A percentile compares a stretch with the other conserved stretches of the same genome.
Evolutionary conservation across 2,797 vertebrate species (phyloP).

Genomic region (Phrynocephalus forsythii): DNA sequence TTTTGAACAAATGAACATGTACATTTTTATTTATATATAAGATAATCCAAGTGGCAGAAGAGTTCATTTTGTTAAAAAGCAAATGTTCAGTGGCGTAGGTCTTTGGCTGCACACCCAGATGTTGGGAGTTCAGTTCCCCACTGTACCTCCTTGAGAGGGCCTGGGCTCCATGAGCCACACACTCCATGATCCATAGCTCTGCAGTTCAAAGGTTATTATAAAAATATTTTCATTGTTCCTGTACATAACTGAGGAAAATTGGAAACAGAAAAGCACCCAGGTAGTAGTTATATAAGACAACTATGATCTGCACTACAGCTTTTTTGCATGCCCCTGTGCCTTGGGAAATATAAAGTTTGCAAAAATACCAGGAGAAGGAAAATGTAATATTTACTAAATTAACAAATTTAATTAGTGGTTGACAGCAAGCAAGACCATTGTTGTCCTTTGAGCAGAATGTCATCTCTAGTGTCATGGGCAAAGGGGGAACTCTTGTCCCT

Average conservation of each 20-base stretch:
- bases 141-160: no score
- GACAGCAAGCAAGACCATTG: constrained; percentile 2
- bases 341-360: background rate
- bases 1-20: no score
- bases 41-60: no score
- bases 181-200: no score
- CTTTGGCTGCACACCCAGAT: no score
- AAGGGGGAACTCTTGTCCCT: background rate
- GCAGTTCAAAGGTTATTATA: no score
- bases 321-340: background rate
- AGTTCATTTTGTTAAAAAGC: background rate
- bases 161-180: no score
- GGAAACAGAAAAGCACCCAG: background rate
- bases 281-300: background rate
- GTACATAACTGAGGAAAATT: background rate
- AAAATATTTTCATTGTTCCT: background rate
- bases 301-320: background rate
- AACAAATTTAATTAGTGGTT: constrained; percentile 1
- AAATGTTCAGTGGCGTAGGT: background rate
- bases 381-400: constrained; percentile 13
- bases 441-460: constrained; percentile 23
- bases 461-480: background rate
- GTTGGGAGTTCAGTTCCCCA: no score
- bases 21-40: no score
- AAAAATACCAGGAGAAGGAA: background rate